Evolutionary conservation across 2,797 vertebrate species (phyloP).

Genomic region (Melanotaenia boesemani): DNA sequence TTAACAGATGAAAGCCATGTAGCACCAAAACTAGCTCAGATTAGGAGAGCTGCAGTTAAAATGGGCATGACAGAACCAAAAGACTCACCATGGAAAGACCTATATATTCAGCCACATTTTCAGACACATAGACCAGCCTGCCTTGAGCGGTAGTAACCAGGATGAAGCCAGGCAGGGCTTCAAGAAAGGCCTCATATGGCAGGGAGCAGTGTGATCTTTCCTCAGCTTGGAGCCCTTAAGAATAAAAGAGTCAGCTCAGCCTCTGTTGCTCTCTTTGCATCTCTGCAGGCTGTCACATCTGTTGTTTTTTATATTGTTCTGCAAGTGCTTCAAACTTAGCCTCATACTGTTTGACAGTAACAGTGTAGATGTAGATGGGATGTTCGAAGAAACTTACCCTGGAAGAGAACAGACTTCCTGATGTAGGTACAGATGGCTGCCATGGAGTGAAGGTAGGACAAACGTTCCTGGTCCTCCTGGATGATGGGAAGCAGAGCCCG

Average conservation of each 20-base stretch:
- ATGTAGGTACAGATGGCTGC: slow-evolving; percentile 86
- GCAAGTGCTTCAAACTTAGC: slow-evolving; percentile 7
- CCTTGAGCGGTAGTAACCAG: slow-evolving; percentile 79
- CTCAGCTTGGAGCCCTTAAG: slow-evolving; percentile 57
- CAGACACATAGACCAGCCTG: slow-evolving; percentile 87
- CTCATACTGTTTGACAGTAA: slow-evolving; percentile 24
- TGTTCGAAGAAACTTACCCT: slow-evolving; percentile 66
- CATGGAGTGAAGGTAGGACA: slow-evolving; percentile 92
- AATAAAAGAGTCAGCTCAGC: slow-evolving; percentile 36
- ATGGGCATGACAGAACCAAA: not conserved
- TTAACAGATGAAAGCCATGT: not conserved
- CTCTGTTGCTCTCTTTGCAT: slow-evolving; percentile 20
- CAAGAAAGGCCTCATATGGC: slow-evolving; percentile 78
- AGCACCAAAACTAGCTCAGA: not conserved
- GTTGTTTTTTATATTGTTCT: slow-evolving; percentile 29
- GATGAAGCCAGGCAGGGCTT: slow-evolving; percentile 86
- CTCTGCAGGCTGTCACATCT: slow-evolving; percentile 28
- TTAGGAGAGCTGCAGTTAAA: not conserved
- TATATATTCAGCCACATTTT: slow-evolving; percentile 86
- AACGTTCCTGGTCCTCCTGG: slow-evolving; percentile 82
- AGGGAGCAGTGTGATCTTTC: slow-evolving; percentile 30
- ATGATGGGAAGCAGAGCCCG: slow-evolving; percentile 86
- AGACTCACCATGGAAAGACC: slow-evolving; percentile 87
- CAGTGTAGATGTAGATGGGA: slow-evolving; percentile 13
- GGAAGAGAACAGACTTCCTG: slow-evolving; percentile 77